These are phyloP conservation scores for Drosophila pseudoananassae DNA, from an alignment of 1,140 invertebrate genomes.

Conservation along the genomic window DNA sequence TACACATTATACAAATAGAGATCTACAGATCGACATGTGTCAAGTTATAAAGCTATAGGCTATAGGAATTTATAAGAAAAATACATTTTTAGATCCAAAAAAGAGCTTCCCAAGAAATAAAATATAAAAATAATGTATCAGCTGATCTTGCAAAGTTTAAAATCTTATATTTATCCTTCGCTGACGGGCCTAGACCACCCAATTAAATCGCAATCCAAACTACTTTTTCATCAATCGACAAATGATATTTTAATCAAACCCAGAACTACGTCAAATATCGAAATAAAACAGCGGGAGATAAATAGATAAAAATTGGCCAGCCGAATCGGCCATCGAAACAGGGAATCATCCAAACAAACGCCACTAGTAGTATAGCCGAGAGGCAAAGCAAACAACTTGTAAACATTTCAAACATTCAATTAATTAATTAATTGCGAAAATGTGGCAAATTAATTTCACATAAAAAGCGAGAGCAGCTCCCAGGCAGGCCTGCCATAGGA, in stretches of 20 bases:
- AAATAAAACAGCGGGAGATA: conserved; percentile 79
- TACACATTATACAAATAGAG: conserved; percentile 1
- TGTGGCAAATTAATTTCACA: conserved; percentile 76
- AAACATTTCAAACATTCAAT: conserved; percentile 74
- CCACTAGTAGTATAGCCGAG: conserved; percentile 25
- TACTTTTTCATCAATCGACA: conserved; percentile 38
- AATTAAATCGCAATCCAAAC: conserved; percentile 24
- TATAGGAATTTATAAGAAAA: not conserved
- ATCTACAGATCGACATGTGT: conserved; percentile 37
- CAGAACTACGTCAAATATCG: conserved; percentile 78
- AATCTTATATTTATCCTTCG: not conserved
- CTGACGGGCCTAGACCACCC: not conserved
- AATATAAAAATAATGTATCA: not conserved
- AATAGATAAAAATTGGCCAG: conserved; percentile 76
- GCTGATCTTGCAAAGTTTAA: not conserved
- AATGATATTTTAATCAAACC: conserved; percentile 75
- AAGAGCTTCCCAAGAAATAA: not conserved
- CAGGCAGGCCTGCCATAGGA: too few relatives aligned
- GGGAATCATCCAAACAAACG: conserved; percentile 33
- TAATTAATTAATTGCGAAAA: conserved; percentile 78
- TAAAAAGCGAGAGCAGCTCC: conserved; percentile 42
- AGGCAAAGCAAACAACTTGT: conserved; percentile 49
- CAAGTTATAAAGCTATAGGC: conserved; percentile 3
- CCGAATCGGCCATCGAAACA: conserved; percentile 7
- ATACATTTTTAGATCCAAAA: not conserved